Evolutionary conservation across 2,113 vertebrate species (phyloP), one percentile per base, ranked within the genome.

Genomic region (Scolopax mira): DNA sequence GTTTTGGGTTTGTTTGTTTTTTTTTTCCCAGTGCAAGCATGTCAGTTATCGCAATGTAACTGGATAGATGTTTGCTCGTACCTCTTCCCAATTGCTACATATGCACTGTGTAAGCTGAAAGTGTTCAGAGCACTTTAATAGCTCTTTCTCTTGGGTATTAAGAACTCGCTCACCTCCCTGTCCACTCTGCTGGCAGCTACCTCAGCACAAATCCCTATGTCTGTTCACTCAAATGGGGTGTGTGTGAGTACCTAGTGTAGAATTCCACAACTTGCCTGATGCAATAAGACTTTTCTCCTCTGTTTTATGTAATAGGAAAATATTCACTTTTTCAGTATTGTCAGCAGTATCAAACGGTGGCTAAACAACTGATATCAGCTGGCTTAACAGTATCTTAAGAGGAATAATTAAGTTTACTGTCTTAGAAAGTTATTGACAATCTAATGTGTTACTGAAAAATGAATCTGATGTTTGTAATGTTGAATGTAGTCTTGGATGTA

Each of bases 31-130:
- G 7, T 22, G 25, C 37, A 33, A 54, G 11, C 27, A 12, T 42
- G 46, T 84, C 35, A 48, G 17, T 77, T 70, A 87, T 30, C 83
- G 33, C 16, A 11, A 35, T 89, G 4, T 61, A 51, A 57, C 22
- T 33, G 27, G 46, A 46, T 39, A 9, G 35, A 17, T 1, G 0
- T 72, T 67, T 1, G 4, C 77, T 64, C 0, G 0, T 57, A 55
- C 25, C 27, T 82, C 57, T 62, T 79, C 28, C 31, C n/a, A n/a
- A 1, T n/a, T 84, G 23, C 48, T 57, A 31, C 12, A 27, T 67
- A 25, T 9, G 54, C 41, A 60, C 18, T 44, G 10, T 37, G 14
- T 64, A 72, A 33, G 58, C 39, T 89, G 35, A 17, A 85, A 65
- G 11, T 37, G 19, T 86, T 86, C 27, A 55, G 28, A 13, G 28